Base-by-base conservation (phyloP, 2,113 vertebrate genomes). In the Neotoma lepida region DNA sequence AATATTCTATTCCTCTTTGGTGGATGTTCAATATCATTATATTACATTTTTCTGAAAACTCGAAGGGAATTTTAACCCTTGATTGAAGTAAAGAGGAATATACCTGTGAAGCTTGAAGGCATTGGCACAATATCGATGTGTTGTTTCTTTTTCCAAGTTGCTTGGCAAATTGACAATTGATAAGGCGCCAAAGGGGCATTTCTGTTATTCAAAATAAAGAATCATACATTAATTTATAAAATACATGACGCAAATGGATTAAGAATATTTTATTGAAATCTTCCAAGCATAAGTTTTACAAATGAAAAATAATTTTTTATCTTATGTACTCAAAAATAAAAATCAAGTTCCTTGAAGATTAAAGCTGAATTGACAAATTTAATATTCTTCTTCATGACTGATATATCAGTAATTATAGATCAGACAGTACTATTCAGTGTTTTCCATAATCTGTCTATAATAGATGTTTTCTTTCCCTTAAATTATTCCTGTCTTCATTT, bases 111-210 rank as follows among this genome's bases (percentile, higher is more conserved):
- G 99, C 98, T 99, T 99, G 98, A 99, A 99, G 98, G 99, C 99
- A 98, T 99, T 99, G 98, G 99, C 99, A 97, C 99, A 99, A 87
- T 99, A 99, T 99, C 99, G 98, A 98, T 99, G 99, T 0, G 99
- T 99, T 94, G 99, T 99, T 98, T 99, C 99, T 97, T 99, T 99
- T 98, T 99, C 99, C 98, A 99, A 98, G 98, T 99, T 99, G 97
- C 99, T 99, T 88, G 99, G 99, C 98, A 99, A 98, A 98, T 99
- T 99, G 96, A 99, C 99, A 96, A 99, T 99, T n/a, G 99, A 99
- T 98, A 99, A 98, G 76, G 99, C 99, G 94, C 98, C 99, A 95
- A 99, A 99, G 41, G 99, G 99, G 98, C 99, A 99, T 99, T 99
- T 99, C 99, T 99, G 96, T 94, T 98, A 98, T 96, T 92, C 81